Percentiles rank a stretch among this genome's conserved stretches.
phyloP scores from a whole-genome alignment of 23 tunicate genomes.

The Halocynthia roretzi region DNA sequence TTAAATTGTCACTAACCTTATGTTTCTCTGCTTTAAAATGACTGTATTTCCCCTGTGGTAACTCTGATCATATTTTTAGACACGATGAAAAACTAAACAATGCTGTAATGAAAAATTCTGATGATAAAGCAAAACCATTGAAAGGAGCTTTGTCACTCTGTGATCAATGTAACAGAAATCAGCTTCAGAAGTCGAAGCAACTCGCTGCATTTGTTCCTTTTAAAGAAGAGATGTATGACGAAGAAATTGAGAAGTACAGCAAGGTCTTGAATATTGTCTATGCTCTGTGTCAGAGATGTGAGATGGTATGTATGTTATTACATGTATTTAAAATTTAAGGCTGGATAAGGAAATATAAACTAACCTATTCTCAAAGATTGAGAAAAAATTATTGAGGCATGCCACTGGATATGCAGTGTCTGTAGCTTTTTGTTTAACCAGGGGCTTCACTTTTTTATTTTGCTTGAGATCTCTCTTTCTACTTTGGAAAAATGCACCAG shows the following conservation, averaged over 20 bases:
- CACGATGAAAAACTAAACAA: background rate
- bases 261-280: slow-evolving; percentile 33
- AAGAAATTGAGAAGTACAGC: slow-evolving; percentile 24
- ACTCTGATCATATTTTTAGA: slow-evolving; percentile 3
- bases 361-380: too few relatives aligned
- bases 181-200: slow-evolving; percentile 37
- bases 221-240: slow-evolving; percentile 26
- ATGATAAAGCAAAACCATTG: too few relatives aligned
- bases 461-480: too few relatives aligned
- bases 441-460: too few relatives aligned
- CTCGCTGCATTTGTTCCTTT: slow-evolving; percentile 43
- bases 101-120: background rate
- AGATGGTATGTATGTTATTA: background rate
- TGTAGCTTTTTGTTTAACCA: too few relatives aligned
- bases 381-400: too few relatives aligned
- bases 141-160: slow-evolving; percentile 12
- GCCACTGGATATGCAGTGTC: too few relatives aligned
- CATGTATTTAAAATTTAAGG: too few relatives aligned
- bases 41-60: background rate
- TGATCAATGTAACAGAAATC: slow-evolving; percentile 35
- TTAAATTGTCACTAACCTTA: too few relatives aligned
- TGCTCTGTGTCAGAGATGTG: slow-evolving; percentile 28
- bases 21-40: too few relatives aligned
- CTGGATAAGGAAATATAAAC: too few relatives aligned
- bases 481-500: too few relatives aligned